A percentile compares a stretch with the other conserved stretches of the same genome.
Conservation (phyloP, 1,140 invertebrate genomes). For the Muscidifurax raptorellus region DNA sequence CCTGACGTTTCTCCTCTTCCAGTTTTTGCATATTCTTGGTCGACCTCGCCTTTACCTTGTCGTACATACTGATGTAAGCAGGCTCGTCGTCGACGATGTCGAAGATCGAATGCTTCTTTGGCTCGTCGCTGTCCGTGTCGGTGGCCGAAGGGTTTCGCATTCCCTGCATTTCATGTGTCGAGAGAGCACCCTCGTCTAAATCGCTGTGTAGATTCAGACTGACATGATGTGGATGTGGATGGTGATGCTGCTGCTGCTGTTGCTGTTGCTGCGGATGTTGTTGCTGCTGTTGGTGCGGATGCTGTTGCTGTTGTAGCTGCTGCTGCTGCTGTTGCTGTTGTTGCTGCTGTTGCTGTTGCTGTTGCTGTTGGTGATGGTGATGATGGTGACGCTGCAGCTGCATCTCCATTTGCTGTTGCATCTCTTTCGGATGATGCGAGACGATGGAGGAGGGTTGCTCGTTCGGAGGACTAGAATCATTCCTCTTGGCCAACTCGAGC, state of each 20-base stretch:
- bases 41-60: constrained; percentile 96
- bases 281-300: constrained; percentile 59
- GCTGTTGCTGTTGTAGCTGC: constrained; percentile 60
- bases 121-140: constrained; percentile 83
- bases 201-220: constrained; percentile 67
- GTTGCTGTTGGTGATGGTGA: constrained; percentile 59
- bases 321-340: constrained; percentile 63
- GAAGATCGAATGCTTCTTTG: constrained; percentile 93
- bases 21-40: constrained; percentile 94
- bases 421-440: constrained; percentile 63
- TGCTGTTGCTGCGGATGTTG: constrained; percentile 39
- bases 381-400: constrained; percentile 62
- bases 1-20: constrained; percentile 91
- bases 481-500: constrained; percentile 75
- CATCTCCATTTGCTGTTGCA: constrained; percentile 56
- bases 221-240: constrained; percentile 61
- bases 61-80: constrained; percentile 97
- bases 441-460: constrained; percentile 57
- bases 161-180: constrained; percentile 69
- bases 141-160: constrained; percentile 71
- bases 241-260: constrained; percentile 60
- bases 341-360: constrained; percentile 59
- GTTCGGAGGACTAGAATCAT: constrained; percentile 61
- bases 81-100: constrained; percentile 93
- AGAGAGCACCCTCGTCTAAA: constrained; percentile 67